Base-by-base conservation (phyloP, 92 coral and sea anemone species). In the Phenganax marumi region DNA sequence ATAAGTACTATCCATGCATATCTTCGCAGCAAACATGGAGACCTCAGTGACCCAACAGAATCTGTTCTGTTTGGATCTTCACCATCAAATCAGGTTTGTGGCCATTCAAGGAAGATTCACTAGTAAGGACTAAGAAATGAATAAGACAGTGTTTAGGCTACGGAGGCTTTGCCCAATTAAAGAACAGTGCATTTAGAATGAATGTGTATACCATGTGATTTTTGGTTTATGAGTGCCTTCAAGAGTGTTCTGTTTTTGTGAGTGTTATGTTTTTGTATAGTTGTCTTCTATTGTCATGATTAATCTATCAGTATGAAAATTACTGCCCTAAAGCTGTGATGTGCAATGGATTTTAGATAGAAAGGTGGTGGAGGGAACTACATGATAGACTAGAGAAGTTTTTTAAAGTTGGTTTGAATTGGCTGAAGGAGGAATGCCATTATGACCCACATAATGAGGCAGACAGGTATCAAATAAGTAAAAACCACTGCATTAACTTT, bases 291-390 rank as follows among this genome's bases (percentile, higher is more conserved):
- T 33, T 33, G 43, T 33, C 43, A 33, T 33, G 0, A 33, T 33
- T 33, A 33, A 33, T 5, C 3, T 33, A 33, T 5, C 43, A 33
- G 3, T 33, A 33, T 33, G 43, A 33, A 33, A 33, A n/a, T n/a
- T 33, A 33, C 5, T 33, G 43, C 5, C 3, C 3, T 33, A 33
- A 33, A 33, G 8, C 25, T 58, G 65, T 58, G 24, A 58, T 58
- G 65, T 58, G 1, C 65, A 58, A 58, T 62, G 10, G 1, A 0
- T 70, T 70, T 70, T 26, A 70, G 75, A 70, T 70, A 3, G 75
- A 70, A 70, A 11, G 75, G 16, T 68, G 73, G 73, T 68, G 73
- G 73, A 26, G 73, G 51, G 73, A 68, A 14, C 75, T 70, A 0
- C 52, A 70, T 70, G 75, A 70, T 43, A 43, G 75, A 12, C 16